These are phyloP conservation scores for Protonemura montana DNA, from an alignment of 2,888 invertebrate genomes.

Conservation along the genomic window DNA sequence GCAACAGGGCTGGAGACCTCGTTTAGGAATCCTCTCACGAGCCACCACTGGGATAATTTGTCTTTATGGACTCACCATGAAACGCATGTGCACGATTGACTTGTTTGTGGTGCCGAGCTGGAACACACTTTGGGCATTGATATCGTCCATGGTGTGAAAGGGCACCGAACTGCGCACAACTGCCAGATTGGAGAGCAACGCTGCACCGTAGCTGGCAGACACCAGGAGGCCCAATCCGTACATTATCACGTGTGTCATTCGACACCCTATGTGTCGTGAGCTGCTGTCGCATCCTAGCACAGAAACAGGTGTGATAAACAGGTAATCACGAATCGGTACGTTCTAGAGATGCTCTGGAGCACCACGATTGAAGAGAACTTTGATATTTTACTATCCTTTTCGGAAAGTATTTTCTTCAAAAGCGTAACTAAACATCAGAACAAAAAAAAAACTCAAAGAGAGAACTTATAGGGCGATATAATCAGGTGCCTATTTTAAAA, in stretches of 20 bases:
- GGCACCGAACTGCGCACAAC: neutral
- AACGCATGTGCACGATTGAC: conserved; percentile 10
- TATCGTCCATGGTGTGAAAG: neutral
- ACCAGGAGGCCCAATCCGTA: conserved; percentile 10
- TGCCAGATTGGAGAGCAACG: conserved; percentile 22
- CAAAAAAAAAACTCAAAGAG: no score
- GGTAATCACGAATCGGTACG: no score
- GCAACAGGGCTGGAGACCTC: no score
- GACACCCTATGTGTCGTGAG: neutral
- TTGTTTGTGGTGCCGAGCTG: conserved; percentile 24
- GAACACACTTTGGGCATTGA: neutral
- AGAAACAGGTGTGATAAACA: neutral
- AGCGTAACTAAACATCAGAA: no score
- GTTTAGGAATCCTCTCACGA: no score
- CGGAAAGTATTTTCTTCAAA: no score
- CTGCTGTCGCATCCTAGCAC: neutral
- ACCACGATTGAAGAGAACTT: no score
- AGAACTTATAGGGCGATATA: no score
- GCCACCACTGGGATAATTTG: no score
- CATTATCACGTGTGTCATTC: conserved; percentile 14
- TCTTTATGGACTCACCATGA: neutral
- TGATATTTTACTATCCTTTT: no score
- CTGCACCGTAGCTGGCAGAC: neutral
- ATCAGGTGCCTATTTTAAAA: no score
- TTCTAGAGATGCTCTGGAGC: no score